Evolutionary conservation across 2,888 invertebrate genomes (phyloP), one percentile per base, ranked within the genome.

Genomic region (Pandemis corylana): DNA sequence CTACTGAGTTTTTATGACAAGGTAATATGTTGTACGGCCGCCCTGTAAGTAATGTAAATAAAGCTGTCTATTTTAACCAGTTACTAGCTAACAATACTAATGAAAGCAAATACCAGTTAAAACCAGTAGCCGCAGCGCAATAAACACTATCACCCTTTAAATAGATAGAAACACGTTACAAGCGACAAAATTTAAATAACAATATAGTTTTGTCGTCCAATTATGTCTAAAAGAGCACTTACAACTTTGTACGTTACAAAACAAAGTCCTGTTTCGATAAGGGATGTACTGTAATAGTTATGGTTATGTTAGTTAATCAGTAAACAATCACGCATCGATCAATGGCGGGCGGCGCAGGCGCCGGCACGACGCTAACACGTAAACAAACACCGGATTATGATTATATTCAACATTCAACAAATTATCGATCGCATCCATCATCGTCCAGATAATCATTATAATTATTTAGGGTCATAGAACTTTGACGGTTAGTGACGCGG

Each of bases 301-400:
- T 59, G 20, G 56, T 20, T 59, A 28, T 28, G 59, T 67, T 67
- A 67, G 62, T 63, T 65, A 70, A 70, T 75, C 67, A 56, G 67
- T 75, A 67, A 75, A 75, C 75, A 75, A 75, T 82, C 80, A 81
- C 77, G 78, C 78, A 79, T 77, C 80, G 81, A 87, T 90, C 88
- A 87, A 88, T 90, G 83, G 78, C 80, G 12, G 78, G 82, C 78
- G 78, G 82, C 78, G 83, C 77, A 83, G 81, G 85, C 76, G 79
- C 80, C 80, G 80, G 70, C 46, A 76, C 82, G 88, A 88, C 88
- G 78, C 77, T 76, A 75, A 76, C 76, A 76, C 81, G 82, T 85
- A 88, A 89, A 89, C 90, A 91, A 89, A 90, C 88, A 90, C 77
- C 69, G 84, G 84, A 87, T 89, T 87, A 89, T 82, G 84, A 85